Evolutionary conservation across 2,113 vertebrate genomes (phyloP).

Genomic region (Hymenochirus boettgeri): DNA sequence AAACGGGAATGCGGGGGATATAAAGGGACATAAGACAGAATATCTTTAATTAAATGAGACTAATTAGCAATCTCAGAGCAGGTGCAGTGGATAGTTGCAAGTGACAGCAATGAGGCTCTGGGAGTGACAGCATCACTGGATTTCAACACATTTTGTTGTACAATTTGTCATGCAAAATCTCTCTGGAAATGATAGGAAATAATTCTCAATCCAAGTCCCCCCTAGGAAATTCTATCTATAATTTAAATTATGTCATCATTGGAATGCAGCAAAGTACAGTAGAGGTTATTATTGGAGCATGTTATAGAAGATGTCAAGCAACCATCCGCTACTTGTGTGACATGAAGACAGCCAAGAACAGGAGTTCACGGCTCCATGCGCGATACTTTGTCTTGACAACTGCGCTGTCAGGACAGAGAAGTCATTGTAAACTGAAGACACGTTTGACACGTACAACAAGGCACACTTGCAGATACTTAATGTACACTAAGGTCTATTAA

Average conservation of each 20-base stretch:
- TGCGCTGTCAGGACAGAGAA: background rate
- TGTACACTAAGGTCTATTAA: background rate
- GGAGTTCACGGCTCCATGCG: conserved; percentile 9
- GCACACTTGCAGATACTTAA: conserved; percentile 5
- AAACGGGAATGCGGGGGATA: conserved; percentile 57
- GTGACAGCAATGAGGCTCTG: conserved; percentile 70
- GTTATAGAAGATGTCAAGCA: conserved; percentile 30
- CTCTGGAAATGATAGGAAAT: conserved; percentile 73
- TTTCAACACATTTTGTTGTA: conserved; percentile 60
- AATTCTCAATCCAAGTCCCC: conserved; percentile 42
- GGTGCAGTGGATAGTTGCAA: conserved; percentile 74
- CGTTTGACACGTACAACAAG: background rate
- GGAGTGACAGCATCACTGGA: conserved; percentile 53
- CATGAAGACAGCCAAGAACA: conserved; percentile 28
- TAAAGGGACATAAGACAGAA: conserved; percentile 68
- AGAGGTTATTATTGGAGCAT: conserved; percentile 30
- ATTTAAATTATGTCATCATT: conserved; percentile 43
- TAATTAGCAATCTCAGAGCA: conserved; percentile 91
- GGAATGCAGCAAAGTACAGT: conserved; percentile 34
- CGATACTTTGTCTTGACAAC: conserved; percentile 8
- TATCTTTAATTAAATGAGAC: conserved; percentile 88
- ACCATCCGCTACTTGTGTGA: conserved; percentile 14
- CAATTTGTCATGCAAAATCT: conserved; percentile 75
- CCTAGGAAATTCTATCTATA: conserved; percentile 35
- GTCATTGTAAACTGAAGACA: background rate